Base-by-base conservation (phyloP, 2,113 vertebrate genomes). In the Hippocampus mohnikei region DNA sequence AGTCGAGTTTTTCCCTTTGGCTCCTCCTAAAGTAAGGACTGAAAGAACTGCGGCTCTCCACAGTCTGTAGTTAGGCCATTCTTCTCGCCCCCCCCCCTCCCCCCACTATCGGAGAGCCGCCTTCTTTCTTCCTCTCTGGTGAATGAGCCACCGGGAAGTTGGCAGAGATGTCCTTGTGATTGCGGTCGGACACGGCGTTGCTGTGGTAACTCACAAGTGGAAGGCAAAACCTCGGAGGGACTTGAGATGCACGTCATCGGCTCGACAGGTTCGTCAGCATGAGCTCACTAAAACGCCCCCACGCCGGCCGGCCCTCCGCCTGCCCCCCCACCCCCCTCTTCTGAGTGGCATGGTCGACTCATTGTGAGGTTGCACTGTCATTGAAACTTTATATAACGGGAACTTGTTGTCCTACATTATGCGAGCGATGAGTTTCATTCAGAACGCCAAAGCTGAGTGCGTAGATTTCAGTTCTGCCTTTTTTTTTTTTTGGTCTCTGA, bases 111-210 rank as follows among this genome's bases (percentile, higher is more conserved):
- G 33, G 11, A 23, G 12, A 21, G 27, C 25, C 15, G 27, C 46
- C 66, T 23, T 52, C 66, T 66, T 78, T 61, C 66, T 75, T 68
- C 70, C 69, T 71, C 68, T 74, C 72, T 78, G 63, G 67, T 81
- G 79, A 89, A 88, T 86, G 86, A 84, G 75, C 18, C 33, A 76
- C 10, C 76, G 84, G 80, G 66, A 44, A 56, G 71, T 73, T 65
- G 80, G 79, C 82, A 82, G 55, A 84, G 76, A 84, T 74, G 82
- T 87, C 88, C 87, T 89, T 89, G 85, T 65, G 78, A 84, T 81
- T 80, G 81, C 78, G 80, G 80, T 74, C 61, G 23, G 80, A 69
- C 76, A 66, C 78, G 53, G 74, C 42, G 85, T 88, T 88, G 88
- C 88, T 81, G 84, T 88, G 83, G 89, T 83, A 88, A 89, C 88